phyloP scores from a whole-genome alignment of 2,113 vertebrate species.

The Pedetes capensis region DNA sequence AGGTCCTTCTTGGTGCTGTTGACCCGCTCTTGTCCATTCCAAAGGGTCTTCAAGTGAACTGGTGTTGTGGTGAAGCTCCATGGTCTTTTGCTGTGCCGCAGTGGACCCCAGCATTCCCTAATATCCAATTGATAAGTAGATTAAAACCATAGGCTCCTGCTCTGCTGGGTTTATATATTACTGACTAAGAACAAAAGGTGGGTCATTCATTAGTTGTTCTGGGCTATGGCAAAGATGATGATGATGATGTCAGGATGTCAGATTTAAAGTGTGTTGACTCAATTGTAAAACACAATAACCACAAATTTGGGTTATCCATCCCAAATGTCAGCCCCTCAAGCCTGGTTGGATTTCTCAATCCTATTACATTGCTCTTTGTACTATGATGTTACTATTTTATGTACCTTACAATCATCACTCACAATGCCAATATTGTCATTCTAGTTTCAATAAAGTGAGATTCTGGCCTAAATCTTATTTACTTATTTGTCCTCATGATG shows the following conservation, averaged over 20 bases:
- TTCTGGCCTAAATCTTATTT: background rate
- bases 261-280: background rate
- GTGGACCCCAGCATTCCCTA: no score
- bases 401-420: background rate
- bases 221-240: background rate
- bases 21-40: no score
- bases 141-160: background rate
- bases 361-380: background rate
- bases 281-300: rapidly evolving
- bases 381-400: background rate
- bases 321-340: background rate
- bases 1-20: no score
- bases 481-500: background rate
- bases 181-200: background rate
- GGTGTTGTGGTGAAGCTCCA: no score
- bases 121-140: background rate
- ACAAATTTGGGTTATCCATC: background rate
- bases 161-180: background rate
- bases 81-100: no score
- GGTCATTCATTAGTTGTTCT: background rate
- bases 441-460: background rate
- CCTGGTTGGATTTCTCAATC: background rate
- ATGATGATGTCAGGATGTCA: background rate
- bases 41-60: no score
- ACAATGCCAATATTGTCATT: background rate